Percentiles rank a stretch among this genome's conserved stretches.
Conservation (phyloP, 2,888 invertebrate species). For the Agriopis leucophaearia region DNA sequence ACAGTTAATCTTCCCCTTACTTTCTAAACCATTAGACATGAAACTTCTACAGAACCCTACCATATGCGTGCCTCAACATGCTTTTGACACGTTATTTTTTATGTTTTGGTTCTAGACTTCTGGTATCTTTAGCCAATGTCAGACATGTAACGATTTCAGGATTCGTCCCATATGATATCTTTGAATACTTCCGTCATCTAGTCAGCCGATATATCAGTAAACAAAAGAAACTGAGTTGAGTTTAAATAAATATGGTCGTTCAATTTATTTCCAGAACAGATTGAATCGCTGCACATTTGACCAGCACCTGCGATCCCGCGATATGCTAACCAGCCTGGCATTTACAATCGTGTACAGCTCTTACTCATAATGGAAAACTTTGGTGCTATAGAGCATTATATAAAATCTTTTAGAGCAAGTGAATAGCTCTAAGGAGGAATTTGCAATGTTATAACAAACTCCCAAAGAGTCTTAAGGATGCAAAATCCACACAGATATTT, state of each 20-base stretch:
- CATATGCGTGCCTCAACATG: no score
- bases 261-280: conserved; percentile 36
- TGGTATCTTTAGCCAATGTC: no score
- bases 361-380: conserved; percentile 54
- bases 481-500: no score
- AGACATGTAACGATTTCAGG: no score
- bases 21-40: no score
- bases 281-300: conserved; percentile 56
- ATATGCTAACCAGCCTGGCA: conserved; percentile 77
- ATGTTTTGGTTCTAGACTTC: not conserved
- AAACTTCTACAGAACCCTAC: no score
- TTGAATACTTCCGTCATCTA: no score
- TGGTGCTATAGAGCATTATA: conserved; percentile 31
- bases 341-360: conserved; percentile 59
- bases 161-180: no score
- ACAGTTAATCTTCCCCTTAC: no score
- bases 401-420: not conserved
- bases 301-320: conserved; percentile 70
- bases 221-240: not conserved
- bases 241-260: conserved; percentile 18
- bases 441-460: no score
- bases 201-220: not conserved
- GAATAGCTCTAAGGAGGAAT: no score
- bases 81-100: not conserved
- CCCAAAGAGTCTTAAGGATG: no score